Base-by-base conservation (phyloP, 2,888 invertebrate genomes). In the Euproctis similis region DNA sequence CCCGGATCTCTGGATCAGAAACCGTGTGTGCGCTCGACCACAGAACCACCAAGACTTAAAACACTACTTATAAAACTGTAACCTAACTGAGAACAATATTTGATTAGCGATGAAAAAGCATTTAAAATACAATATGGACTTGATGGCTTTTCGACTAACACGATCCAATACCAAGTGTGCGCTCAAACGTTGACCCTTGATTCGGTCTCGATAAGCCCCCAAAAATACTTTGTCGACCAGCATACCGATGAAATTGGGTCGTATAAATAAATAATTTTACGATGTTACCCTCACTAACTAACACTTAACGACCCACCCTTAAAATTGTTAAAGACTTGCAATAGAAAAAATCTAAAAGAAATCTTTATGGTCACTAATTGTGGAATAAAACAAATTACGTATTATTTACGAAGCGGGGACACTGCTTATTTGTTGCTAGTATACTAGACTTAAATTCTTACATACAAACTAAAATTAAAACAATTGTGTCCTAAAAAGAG, bases 221-320 rank as follows among this genome's bases (percentile, higher is more conserved):
- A 53, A 76, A 77, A 76, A 73, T 77, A 74, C 76, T 75, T 78
- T 73, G 75, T 74, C 68, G 75, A 68, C 67, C 65, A 66, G 62
- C 68, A 75, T 68, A 64, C 70, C 63, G 56, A 65, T 65, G 59
- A 69, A 80, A 78, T 74, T 75, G 68, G 78, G 76, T 73, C 75
- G 69, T 71, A 75, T 78, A 76, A 77, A 77, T 76, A 76, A 75
- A 76, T 75, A 75, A 75, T 74, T 75, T 75, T 72, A 73, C 63
- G 65, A 75, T 68, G 71, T 62, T 62, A 63, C 70, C 68, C 59
- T 57, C 58, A 58, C 66, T n/a, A 65, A 71, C 70, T 71, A 70
- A 70, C 68, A 66, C 64, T 67, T 69, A 69, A 67, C 60, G 49
- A 62, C 58, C 49, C 44, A 42, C 61, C 66, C 64, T 66, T 65